Evolutionary conservation across 2,113 vertebrate genomes (phyloP).

Genomic region (Corythornis vintsioides): DNA sequence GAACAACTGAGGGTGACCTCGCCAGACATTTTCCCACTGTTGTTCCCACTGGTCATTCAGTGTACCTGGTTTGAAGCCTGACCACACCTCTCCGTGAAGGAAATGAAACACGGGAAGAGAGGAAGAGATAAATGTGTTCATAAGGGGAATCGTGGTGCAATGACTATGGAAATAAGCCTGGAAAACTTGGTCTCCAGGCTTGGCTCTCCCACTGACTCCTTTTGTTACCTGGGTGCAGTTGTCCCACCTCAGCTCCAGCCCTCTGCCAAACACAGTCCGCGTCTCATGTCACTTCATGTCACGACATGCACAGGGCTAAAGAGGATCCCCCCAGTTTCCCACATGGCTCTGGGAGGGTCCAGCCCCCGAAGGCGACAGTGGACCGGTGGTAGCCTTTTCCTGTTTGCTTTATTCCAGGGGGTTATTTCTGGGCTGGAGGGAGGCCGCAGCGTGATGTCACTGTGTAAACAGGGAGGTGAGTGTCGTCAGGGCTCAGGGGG

Average conservation of each 20-base stretch:
- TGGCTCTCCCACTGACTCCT: background rate
- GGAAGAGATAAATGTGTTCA: background rate
- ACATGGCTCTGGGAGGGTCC: fast-evolving
- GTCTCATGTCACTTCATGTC: fast-evolving
- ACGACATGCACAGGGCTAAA: fast-evolving
- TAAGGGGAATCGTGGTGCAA: background rate
- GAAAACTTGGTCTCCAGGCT: background rate
- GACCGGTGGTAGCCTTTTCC: background rate
- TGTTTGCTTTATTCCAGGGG: constrained; percentile 68
- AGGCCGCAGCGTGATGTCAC: constrained; percentile 74
- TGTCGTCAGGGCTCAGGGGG: constrained; percentile 50
- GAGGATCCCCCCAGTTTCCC: background rate
- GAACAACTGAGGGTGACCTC: background rate
- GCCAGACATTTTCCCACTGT: background rate
- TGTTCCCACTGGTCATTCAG: background rate
- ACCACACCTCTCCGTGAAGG: background rate
- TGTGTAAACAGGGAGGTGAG: constrained; percentile 78
- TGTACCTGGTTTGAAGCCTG: background rate
- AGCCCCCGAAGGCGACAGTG: background rate
- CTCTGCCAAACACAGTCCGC: background rate
- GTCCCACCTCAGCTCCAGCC: background rate
- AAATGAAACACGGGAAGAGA: background rate
- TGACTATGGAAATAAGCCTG: background rate
- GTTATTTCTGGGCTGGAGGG: constrained; percentile 63
- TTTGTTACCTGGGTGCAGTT: no score